Evolutionary conservation across 2,797 vertebrate species (phyloP).

Genomic region (Parauchenoglanis ngamensis): DNA sequence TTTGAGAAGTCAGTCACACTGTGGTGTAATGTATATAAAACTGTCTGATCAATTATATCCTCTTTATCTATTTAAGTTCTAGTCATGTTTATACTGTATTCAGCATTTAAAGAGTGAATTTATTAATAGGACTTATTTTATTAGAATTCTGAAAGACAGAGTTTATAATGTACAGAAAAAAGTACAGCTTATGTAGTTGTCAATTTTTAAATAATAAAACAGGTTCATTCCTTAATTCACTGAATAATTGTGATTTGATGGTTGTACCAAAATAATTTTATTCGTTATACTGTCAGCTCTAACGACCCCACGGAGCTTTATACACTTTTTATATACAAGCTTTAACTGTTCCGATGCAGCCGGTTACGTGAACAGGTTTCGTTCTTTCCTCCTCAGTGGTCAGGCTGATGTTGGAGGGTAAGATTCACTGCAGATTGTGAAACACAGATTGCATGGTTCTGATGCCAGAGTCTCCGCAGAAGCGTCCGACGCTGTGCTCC

Average conservation of each 20-base stretch:
- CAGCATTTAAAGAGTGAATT: not conserved
- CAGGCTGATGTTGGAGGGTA: not conserved
- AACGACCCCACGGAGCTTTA: not conserved
- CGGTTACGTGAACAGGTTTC: not conserved
- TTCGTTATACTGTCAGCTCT: not conserved
- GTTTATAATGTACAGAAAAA: not conserved
- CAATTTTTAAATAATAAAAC: not conserved
- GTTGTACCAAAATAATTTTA: not conserved
- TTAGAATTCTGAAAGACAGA: not conserved
- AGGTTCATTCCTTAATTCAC: not conserved
- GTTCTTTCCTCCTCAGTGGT: not conserved
- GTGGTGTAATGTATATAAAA: not conserved
- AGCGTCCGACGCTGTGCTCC: slow-evolving; percentile 29
- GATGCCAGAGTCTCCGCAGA: slow-evolving; percentile 46
- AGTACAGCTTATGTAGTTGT: not conserved
- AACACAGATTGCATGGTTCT: slow-evolving; percentile 48
- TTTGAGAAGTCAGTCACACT: not conserved
- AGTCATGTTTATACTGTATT: not conserved
- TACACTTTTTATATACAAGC: not conserved
- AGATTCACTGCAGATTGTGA: slow-evolving; percentile 14
- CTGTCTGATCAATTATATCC: not conserved
- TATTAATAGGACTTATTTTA: not conserved
- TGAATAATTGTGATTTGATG: not conserved
- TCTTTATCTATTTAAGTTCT: not conserved
- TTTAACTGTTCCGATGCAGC: slow-evolving; percentile 14